Evolutionary conservation across 2,888 invertebrate species (phyloP).

Genomic region (Cetonia aurata): DNA sequence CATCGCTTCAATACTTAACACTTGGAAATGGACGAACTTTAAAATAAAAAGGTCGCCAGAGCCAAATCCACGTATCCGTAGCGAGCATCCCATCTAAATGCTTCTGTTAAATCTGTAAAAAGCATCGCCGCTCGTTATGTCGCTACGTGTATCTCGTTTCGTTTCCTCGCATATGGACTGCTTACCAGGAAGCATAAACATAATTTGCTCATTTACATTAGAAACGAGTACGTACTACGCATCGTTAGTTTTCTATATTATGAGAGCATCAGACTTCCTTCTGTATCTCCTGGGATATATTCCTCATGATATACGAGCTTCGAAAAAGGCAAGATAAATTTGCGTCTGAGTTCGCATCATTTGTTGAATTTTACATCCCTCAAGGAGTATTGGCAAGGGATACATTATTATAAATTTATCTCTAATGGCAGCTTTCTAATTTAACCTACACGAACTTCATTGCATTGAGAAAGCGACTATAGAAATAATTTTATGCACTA

Average conservation of each 20-base stretch:
- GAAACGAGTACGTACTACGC: slow-evolving; percentile 4
- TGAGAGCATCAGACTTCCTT: slow-evolving; percentile 1
- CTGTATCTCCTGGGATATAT: slow-evolving; percentile 18
- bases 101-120: too few relatives aligned
- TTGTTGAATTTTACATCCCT: slow-evolving; percentile 9
- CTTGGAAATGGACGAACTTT: too few relatives aligned
- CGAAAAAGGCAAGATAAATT: not conserved
- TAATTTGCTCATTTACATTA: slow-evolving; percentile 1
- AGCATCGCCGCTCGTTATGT: too few relatives aligned
- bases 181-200: too few relatives aligned
- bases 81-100: too few relatives aligned
- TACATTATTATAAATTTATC: slow-evolving; percentile 3
- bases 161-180: too few relatives aligned
- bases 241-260: slow-evolving; percentile 20
- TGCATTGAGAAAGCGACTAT: not conserved
- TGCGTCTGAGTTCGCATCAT: not conserved
- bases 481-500: not conserved
- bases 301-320: not conserved
- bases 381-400: slow-evolving; percentile 16
- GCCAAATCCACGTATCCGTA: too few relatives aligned
- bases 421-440: not conserved
- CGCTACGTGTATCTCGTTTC: too few relatives aligned
- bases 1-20: too few relatives aligned
- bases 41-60: too few relatives aligned
- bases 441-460: not conserved